Conservation (phyloP, 2,113 vertebrate species). For the Eudyptes chrysolophus region DNA sequence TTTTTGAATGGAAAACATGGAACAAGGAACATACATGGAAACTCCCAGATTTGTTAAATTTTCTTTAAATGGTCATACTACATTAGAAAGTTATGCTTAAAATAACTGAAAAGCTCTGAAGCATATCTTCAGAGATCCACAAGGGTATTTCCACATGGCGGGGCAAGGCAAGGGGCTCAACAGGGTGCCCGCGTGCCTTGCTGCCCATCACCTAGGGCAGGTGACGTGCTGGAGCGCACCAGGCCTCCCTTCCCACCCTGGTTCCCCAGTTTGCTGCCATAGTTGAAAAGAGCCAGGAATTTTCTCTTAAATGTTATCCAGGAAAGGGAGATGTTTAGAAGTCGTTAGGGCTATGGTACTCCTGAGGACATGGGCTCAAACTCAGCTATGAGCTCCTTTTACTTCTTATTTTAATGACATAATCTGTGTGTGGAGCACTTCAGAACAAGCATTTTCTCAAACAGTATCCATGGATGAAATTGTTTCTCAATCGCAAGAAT, state of each 20-base stretch:
- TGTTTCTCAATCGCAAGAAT: neutral
- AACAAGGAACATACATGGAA: neutral
- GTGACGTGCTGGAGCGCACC: fast-evolving
- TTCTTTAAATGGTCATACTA: neutral
- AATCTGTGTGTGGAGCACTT: neutral
- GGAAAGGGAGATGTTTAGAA: neutral
- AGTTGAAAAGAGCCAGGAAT: neutral
- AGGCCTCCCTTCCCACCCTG: fast-evolving
- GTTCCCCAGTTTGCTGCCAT: neutral
- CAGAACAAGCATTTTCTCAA: neutral
- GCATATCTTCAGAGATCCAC: neutral
- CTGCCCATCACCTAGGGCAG: neutral
- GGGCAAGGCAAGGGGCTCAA: neutral
- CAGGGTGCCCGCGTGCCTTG: fast-evolving
- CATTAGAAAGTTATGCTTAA: neutral
- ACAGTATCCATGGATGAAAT: neutral
- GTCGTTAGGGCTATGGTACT: neutral
- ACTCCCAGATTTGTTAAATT: neutral
- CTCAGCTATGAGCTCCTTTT: neutral
- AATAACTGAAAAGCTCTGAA: neutral
- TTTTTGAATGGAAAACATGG: neutral
- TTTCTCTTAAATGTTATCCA: neutral
- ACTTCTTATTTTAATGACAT: neutral
- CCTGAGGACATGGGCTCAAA: neutral
- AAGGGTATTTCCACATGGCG: neutral